Base-by-base conservation (phyloP, 2,113 vertebrate species). In the Heliornis fulica region DNA sequence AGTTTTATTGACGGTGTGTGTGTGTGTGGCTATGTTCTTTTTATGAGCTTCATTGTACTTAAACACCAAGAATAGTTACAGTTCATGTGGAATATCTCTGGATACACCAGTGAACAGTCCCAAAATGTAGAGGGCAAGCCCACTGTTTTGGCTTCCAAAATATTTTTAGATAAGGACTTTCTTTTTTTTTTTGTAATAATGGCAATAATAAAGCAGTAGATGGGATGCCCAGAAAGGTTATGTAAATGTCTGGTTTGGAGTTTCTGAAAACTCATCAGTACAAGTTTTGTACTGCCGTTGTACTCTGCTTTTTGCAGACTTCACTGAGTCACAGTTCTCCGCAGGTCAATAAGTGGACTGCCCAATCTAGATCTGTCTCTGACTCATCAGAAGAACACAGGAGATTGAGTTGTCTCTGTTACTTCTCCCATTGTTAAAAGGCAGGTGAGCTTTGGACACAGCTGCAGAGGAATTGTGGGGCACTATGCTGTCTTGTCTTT, bases 1-100 rank as follows among this genome's bases (percentile, higher is more conserved):
- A 54, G 50, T 45, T 64, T 60, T 40, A 64, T 11, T 68, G 13
- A 50, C 8, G 15, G 0, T 2, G 5, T 6, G 15, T 0, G 2
- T 5, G 7, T 71, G 80, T 87, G 2, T 1, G 32, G 82, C 78
- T 38, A 41, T 60, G 26, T 11, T 87, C 2, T 6, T 16, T 78
- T 81, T 46, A 40, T 69, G 11, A 56, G 6, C 15, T 66, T 61
- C 26, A 20, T 41, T n/a, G 5, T 31, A 26, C 29, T 74, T 78
- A 3, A 1, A 56, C 28, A 40, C 12, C 15, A 71, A 64, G 20
- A 76, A 40, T 12, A 41, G 26, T 61, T 66, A 63, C 10, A 76
- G 18, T 51, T n/a, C n/a, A 16, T 9, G 14, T 38, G 13, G 4
- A 83, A 71, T 70, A 64, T 36, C 43, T 64, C 38, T 59, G 43